phyloP scores from a whole-genome alignment of 2,113 vertebrate species.

The Podocnemis expansa region DNA sequence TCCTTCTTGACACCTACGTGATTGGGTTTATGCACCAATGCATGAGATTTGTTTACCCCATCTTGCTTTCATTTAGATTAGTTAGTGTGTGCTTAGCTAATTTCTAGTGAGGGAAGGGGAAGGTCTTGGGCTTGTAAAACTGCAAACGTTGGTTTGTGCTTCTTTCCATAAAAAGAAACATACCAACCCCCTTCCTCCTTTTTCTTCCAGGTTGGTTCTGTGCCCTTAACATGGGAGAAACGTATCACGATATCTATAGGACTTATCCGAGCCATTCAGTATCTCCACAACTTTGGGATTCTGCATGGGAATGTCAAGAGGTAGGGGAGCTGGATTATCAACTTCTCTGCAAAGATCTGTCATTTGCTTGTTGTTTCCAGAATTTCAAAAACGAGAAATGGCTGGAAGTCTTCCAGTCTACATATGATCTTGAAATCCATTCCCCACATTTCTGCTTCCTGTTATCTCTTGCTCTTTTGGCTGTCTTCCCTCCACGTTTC shows the following conservation, averaged over 20 bases:
- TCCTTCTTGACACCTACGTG: not conserved
- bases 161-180: not conserved
- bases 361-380: not conserved
- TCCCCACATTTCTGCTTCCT: not conserved
- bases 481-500: not conserved
- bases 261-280: slow-evolving; percentile 69
- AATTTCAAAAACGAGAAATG: not conserved
- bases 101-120: not conserved
- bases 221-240: slow-evolving; percentile 72
- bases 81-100: not conserved
- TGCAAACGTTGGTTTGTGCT: not conserved
- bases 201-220: slow-evolving; percentile 59
- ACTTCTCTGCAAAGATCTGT: not conserved
- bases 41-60: not conserved
- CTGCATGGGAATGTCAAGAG: slow-evolving; percentile 83
- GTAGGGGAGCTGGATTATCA: slow-evolving; percentile 47
- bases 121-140: not conserved
- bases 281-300: slow-evolving; percentile 76
- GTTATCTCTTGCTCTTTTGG: not conserved
- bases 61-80: not conserved
- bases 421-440: not conserved
- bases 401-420: not conserved
- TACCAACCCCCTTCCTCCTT: not conserved
- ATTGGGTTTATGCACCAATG: not conserved
- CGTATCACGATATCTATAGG: slow-evolving; percentile 71